phyloP scores from a whole-genome alignment of 2,888 invertebrate genomes.

The Nysson spinosus region DNA sequence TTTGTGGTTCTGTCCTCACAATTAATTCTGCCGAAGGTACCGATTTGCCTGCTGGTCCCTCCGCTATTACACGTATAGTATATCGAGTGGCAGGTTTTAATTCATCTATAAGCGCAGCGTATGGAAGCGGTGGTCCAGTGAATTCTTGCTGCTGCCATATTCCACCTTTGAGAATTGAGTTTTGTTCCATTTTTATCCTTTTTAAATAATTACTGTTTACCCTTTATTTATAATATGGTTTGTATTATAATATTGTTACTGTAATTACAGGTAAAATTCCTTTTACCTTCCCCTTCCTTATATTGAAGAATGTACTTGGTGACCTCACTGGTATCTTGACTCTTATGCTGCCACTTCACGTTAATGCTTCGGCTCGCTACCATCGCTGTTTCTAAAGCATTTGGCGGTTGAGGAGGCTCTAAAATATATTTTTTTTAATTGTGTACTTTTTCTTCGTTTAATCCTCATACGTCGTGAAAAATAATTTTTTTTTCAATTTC shows the following conservation, averaged over 20 bases:
- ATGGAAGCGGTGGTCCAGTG: conserved; percentile 81
- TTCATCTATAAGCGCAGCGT: conserved; percentile 83
- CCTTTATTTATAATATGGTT: no score
- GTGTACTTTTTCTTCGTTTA: no score
- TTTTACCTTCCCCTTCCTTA: conserved; percentile 82
- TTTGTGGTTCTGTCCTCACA: conserved; percentile 84
- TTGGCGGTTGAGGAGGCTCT: conserved; percentile 87
- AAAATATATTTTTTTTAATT: neutral
- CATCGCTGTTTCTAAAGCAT: conserved; percentile 83
- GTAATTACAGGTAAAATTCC: neutral
- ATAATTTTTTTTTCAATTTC: no score
- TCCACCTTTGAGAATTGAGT: conserved; percentile 66
- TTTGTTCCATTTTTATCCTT: neutral
- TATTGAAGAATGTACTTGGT: conserved; percentile 85
- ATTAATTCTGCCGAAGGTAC: conserved; percentile 82
- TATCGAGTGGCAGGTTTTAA: conserved; percentile 86
- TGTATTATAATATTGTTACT: neutral
- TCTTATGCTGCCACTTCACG: conserved; percentile 87
- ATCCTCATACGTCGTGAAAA: no score
- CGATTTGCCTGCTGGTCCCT: conserved; percentile 86
- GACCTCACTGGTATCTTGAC: conserved; percentile 84
- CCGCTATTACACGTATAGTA: conserved; percentile 84
- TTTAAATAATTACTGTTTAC: no score
- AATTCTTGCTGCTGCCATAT: conserved; percentile 84
- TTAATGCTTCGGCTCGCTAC: conserved; percentile 85